Evolutionary conservation across 2,113 vertebrate genomes (phyloP).

Genomic region (Mola mola): DNA sequence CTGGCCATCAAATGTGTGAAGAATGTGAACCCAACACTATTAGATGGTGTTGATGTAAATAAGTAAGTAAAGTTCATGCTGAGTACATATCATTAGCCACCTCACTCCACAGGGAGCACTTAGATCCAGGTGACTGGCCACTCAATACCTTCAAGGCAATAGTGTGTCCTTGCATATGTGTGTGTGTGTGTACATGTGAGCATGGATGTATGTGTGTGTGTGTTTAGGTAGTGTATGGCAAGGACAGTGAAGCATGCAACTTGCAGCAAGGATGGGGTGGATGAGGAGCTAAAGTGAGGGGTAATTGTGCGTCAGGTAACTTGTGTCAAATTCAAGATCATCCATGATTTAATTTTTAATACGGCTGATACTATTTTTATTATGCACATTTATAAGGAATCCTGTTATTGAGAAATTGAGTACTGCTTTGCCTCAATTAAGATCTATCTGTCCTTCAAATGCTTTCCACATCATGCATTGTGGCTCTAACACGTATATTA

Average conservation of each 20-base stretch:
- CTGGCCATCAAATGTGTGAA: conserved; percentile 14
- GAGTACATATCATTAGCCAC: conserved; percentile 80
- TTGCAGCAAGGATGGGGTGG: conserved; percentile 65
- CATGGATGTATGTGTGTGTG: conserved; percentile 6
- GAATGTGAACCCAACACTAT: conserved; percentile 46
- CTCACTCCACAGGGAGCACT: conserved; percentile 67
- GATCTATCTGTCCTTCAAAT: background rate
- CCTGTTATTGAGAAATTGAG: background rate
- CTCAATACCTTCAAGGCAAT: conserved; percentile 67
- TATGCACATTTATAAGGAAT: conserved; percentile 3
- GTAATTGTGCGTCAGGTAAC: conserved; percentile 44
- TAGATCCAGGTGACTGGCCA: conserved; percentile 79
- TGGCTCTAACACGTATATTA: conserved; percentile 8
- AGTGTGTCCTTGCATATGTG: conserved; percentile 12
- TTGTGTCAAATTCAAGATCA: conserved; percentile 21
- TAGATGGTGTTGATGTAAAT: conserved; percentile 72
- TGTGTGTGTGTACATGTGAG: conserved; percentile 20
- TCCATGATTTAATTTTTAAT: no score
- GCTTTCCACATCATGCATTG: conserved; percentile 62
- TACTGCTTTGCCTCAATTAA: no score
- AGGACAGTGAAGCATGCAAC: conserved; percentile 75
- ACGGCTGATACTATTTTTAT: background rate
- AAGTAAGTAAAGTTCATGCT: conserved; percentile 82
- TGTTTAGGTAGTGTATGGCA: conserved; percentile 35
- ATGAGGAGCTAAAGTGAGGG: conserved; percentile 59